These are phyloP conservation scores for Notospermus geniculatus DNA, from an alignment of 1,140 invertebrate genomes.

Conservation along the genomic window DNA sequence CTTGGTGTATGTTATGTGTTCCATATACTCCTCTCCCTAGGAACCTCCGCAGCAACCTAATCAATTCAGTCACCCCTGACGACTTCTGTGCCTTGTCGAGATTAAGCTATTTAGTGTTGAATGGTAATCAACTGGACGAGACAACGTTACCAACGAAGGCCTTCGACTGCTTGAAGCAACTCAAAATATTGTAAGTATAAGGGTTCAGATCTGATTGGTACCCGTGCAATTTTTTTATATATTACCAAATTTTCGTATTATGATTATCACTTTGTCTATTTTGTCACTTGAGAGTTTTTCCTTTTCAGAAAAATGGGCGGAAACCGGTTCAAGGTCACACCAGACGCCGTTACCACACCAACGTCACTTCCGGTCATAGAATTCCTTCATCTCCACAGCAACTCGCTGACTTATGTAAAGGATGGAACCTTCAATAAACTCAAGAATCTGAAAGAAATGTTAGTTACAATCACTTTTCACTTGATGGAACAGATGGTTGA, in stretches of 20 bases:
- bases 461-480: background rate
- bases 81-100: background rate
- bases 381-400: background rate
- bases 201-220: background rate
- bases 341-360: background rate
- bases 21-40: too few relatives aligned
- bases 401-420: conserved; percentile 5
- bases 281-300: background rate
- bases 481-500: too few relatives aligned
- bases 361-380: background rate
- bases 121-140: background rate
- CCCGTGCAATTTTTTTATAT: too few relatives aligned
- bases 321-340: background rate
- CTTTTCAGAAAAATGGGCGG: background rate
- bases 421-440: background rate
- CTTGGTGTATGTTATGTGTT: too few relatives aligned
- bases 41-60: background rate
- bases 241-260: too few relatives aligned
- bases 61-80: background rate
- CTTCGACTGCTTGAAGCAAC: background rate
- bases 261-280: too few relatives aligned
- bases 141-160: background rate
- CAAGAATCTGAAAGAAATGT: background rate
- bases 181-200: background rate
- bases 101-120: background rate